Conservation (phyloP, 2,888 invertebrate species). For the Teleiodes luculella region DNA sequence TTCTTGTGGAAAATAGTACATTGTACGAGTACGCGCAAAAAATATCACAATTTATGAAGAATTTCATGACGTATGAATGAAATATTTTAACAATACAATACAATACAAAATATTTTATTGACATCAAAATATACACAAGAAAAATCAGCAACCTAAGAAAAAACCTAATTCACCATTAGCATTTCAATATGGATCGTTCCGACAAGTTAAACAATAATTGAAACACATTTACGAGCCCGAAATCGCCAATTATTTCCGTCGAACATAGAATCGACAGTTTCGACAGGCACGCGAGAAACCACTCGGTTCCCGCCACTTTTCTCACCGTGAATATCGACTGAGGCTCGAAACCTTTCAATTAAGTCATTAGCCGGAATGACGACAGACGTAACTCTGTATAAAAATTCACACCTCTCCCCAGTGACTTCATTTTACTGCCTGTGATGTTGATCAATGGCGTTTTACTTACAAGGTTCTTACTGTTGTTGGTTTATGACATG, state of each 20-base stretch:
- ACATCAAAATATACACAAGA: too few species aligned
- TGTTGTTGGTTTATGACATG: too few species aligned
- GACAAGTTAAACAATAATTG: neutral
- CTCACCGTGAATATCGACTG: slow-evolving; percentile 34
- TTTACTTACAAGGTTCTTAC: too few species aligned
- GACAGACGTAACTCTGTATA: slow-evolving; percentile 45
- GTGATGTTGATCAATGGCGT: too few species aligned
- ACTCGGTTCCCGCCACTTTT: slow-evolving; percentile 52
- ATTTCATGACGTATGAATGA: too few species aligned
- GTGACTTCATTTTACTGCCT: neutral
- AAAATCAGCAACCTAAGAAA: too few species aligned
- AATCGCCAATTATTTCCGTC: slow-evolving; percentile 40
- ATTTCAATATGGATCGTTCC: neutral
- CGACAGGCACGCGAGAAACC: slow-evolving; percentile 57
- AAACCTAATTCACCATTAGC: too few species aligned
- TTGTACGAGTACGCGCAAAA: too few species aligned
- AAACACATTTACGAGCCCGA: slow-evolving; percentile 1
- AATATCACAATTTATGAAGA: too few species aligned
- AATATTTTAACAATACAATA: too few species aligned
- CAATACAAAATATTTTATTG: too few species aligned
- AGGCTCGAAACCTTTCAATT: slow-evolving; percentile 68
- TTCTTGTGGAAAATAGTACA: too few species aligned
- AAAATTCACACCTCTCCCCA: slow-evolving; percentile 42
- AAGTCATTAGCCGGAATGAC: slow-evolving; percentile 64
- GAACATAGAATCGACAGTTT: slow-evolving; percentile 48